Percentiles rank a stretch among this genome's conserved stretches.
phyloP scores from a whole-genome alignment of 2,113 vertebrate genomes.

The Tupaia chinensis region DNA sequence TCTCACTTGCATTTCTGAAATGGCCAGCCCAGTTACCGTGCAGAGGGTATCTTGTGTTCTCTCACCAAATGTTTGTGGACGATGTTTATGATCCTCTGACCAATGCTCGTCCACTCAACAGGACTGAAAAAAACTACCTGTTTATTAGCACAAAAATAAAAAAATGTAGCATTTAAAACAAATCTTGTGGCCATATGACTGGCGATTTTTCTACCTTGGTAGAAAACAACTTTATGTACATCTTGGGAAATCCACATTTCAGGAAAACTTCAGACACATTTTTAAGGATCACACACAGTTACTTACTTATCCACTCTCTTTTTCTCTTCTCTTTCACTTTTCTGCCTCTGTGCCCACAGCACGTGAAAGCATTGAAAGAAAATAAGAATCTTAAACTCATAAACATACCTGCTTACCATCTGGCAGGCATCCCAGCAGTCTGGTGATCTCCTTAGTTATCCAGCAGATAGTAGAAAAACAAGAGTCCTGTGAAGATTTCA shows the following conservation, averaged over 20 bases:
- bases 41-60: no score
- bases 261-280: constrained; percentile 78
- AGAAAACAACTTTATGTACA: constrained; percentile 64
- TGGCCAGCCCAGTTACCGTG: background rate
- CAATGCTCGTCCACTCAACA: background rate
- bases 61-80: background rate
- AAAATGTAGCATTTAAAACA: background rate
- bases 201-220: constrained; percentile 33
- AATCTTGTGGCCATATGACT: constrained; percentile 17
- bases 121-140: background rate
- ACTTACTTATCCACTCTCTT: constrained; percentile 73
- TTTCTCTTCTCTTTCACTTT: constrained; percentile 76
- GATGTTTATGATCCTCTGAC: background rate
- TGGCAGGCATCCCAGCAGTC: constrained; percentile 88
- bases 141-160: constrained; percentile 40
- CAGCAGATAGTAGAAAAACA: constrained; percentile 90
- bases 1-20: background rate
- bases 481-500: constrained; percentile 89
- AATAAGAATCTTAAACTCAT: constrained; percentile 89
- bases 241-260: constrained; percentile 67
- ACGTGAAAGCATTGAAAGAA: constrained; percentile 86
- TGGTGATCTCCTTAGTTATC: constrained; percentile 90
- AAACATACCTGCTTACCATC: constrained; percentile 91
- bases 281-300: constrained; percentile 75
- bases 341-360: constrained; percentile 85